Conservation (phyloP, 2,113 vertebrate species). For the Thalassoma bifasciatum region DNA sequence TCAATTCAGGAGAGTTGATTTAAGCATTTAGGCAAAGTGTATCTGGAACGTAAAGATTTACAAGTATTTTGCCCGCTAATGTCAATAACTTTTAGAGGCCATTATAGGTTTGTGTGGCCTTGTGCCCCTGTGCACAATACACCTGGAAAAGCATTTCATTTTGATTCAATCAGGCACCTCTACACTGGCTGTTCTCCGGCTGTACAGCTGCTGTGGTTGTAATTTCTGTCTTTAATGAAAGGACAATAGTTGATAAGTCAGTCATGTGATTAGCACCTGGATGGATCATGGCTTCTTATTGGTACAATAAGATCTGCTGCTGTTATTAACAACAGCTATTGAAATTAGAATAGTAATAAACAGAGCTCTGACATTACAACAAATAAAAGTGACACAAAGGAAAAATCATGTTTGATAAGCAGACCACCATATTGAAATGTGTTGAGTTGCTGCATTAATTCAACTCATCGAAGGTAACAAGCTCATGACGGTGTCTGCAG, state of each 20-base stretch:
- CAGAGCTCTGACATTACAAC: neutral
- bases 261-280: conserved; percentile 21
- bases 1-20: conserved; percentile 86
- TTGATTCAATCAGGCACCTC: conserved; percentile 35
- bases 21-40: conserved; percentile 83
- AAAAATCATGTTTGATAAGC: too few species aligned
- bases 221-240: conserved; percentile 25
- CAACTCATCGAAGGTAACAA: neutral
- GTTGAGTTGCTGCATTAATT: neutral
- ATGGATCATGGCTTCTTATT: conserved; percentile 32
- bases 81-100: conserved; percentile 79
- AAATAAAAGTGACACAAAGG: too few species aligned
- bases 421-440: too few species aligned
- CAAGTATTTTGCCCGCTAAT: conserved; percentile 80
- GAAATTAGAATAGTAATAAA: neutral
- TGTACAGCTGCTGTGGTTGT: neutral
- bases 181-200: neutral
- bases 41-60: conserved; percentile 82
- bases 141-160: conserved; percentile 51
- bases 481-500: neutral
- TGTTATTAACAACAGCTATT: neutral
- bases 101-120: conserved; percentile 70
- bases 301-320: conserved; percentile 7
- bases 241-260: conserved; percentile 6
- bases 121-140: conserved; percentile 61